Base-by-base conservation (phyloP, 1,140 invertebrate genomes). In the Drosophila bipectinata region DNA sequence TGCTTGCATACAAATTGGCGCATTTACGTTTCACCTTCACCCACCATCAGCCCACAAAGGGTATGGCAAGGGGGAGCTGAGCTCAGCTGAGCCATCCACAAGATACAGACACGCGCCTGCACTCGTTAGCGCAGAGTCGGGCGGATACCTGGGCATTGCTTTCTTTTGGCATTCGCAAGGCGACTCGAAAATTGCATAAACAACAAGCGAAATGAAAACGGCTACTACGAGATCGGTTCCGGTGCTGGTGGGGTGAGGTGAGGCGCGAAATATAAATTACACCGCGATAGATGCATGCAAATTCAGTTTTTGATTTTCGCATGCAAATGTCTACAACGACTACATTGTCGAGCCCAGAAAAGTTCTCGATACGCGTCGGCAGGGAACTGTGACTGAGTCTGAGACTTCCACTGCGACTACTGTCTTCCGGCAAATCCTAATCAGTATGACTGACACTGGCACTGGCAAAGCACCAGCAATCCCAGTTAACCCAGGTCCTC, bases 1-100 rank as follows among this genome's bases (percentile, higher is more conserved):
- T 81, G 68, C 76, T 61, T 88, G 83, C 83, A 88, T 88, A 88
- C 83, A 88, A 88, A 88, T 88, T 88, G 83, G 83, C 83, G 82
- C 82, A 85, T 85, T 85, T 85, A 63, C 68, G 71, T 66, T 44
- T 69, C 47, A 47, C 58, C 51, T 55, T 67, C 60, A 53, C 34
- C 63, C 41, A 41, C 9, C 8, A 32, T 9, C 30, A n/a, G 14
- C 12, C 26, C 37, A 18, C 18, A 28, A 0, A 6, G 26, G 41
- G 18, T 3, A 2, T 1, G 7, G 44, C 21, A 37, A 24, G 18
- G 9, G 8, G 51, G 51, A 15, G 30, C 18, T 12, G 30, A 34
- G 51, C 51, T 21, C 51, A 53, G 51, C n/a, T 4, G 18, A 15
- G 41, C 39, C 30, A 37, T 61, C 53, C 71, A 68, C 71, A 71